Evolutionary conservation across 2,797 vertebrate genomes (phyloP).

Genomic region (Alcedo quadribrachys): DNA sequence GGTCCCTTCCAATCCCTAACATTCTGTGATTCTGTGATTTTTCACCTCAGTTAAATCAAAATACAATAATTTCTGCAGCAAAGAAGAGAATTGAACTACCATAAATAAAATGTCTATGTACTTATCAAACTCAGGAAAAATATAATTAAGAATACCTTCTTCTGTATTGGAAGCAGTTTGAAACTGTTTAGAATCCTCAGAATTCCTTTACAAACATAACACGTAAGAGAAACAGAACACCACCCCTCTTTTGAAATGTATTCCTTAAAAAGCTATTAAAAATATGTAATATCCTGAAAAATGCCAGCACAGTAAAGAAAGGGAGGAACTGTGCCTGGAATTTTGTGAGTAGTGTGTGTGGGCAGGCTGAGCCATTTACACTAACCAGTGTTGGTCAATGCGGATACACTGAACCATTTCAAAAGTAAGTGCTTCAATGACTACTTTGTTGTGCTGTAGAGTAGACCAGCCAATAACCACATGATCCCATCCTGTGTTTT

Average conservation of each 20-base stretch:
- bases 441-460: constrained; percentile 32
- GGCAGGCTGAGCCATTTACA: background rate
- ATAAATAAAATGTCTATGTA: background rate
- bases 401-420: background rate
- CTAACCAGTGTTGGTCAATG: background rate
- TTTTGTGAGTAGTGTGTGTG: background rate
- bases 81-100: accelerated
- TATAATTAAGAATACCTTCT: background rate
- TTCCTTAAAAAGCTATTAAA: background rate
- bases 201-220: background rate
- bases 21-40: background rate
- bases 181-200: background rate
- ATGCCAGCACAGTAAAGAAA: background rate
- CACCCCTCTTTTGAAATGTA: background rate
- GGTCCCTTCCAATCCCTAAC: no score
- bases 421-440: constrained; percentile 47
- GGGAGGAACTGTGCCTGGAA: background rate
- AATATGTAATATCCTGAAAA: background rate
- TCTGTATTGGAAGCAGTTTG: background rate
- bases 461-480: constrained; percentile 51
- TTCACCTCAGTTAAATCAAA: background rate
- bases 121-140: background rate
- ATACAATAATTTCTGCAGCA: background rate
- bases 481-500: constrained; percentile 44
- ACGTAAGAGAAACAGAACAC: background rate